Evolutionary conservation across 2,797 vertebrate species (phyloP).

Genomic region (Hirundo rustica): DNA sequence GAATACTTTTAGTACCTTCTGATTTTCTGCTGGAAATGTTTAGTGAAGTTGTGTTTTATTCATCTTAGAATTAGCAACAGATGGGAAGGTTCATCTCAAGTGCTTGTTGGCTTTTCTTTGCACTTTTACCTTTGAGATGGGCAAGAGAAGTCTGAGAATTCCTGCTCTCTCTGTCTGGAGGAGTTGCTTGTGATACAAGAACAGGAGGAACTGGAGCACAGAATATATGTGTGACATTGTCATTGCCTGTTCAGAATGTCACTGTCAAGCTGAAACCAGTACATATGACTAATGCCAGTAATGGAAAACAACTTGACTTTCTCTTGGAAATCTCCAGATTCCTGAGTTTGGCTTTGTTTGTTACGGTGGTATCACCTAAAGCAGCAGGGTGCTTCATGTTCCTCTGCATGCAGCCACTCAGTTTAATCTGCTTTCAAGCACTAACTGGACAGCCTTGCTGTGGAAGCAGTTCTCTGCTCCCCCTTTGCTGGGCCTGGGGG

Average conservation of each 20-base stretch:
- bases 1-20: background rate
- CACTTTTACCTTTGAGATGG: background rate
- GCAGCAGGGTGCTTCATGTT: background rate
- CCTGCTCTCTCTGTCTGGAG: background rate
- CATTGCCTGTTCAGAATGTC: background rate
- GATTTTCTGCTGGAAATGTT: background rate
- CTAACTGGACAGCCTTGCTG: background rate
- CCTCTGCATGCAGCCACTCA: background rate
- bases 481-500: background rate
- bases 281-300: background rate
- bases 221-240: background rate
- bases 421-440: background rate
- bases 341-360: background rate
- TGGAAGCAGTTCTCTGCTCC: background rate
- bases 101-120: background rate
- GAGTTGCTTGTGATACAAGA: background rate
- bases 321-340: background rate
- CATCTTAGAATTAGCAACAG: background rate
- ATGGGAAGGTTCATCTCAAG: background rate
- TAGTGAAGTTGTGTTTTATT: background rate
- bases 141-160: background rate
- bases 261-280: background rate
- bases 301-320: background rate
- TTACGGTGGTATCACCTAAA: background rate
- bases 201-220: background rate